Evolutionary conservation across 2,797 vertebrate genomes (phyloP), one percentile per base, ranked within the genome.

Genomic region (Coregonus sp.): DNA sequence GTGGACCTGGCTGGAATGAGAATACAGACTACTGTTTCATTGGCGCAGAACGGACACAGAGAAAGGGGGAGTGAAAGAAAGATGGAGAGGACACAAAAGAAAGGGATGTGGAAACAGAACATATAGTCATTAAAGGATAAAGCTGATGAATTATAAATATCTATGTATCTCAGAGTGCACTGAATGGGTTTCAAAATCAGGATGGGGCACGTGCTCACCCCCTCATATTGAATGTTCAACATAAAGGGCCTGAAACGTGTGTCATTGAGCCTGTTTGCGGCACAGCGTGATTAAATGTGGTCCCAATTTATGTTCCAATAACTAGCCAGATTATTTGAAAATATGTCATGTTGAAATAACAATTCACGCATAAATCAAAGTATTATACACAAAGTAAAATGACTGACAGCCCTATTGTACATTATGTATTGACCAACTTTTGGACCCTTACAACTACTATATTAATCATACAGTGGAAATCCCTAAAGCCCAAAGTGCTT

Each of bases 51-150:
- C 5, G 20, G n/a, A 20, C n/a, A 61, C 20, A 9, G 59, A 61
- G 67, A 59, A 16, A 56, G 47, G 16, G 16, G 16, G 16, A 33
- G 33, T 92, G 96, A 97, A 79, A 96, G 96, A 76, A 95, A 96
- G 91, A 96, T 96, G 89, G 96, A 96, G 89, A 96, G 93, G 87
- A 97, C 96, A 93, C 96, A 63, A 4, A 67, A 72, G 40, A 47
- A 47, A 18, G 65, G 16, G 18, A 77, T 15, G 18, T 31, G 25
- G 50, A 15, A 47, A 59, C 29, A 4, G 12, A 59, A 7, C 59
- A 47, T 47, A 47, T 12, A 1, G 40, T 47, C 18, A 35, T 1
- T 3, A 1, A 12, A 56, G 56, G 47, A 69, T 61, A 25, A 29
- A 37, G 31, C 15, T 7, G 35, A 18, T 47, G 40, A 11, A 47